Evolutionary conservation across 2,113 vertebrate genomes (phyloP), one percentile per base, ranked within the genome.

Genomic region (Pseudonaja textilis): DNA sequence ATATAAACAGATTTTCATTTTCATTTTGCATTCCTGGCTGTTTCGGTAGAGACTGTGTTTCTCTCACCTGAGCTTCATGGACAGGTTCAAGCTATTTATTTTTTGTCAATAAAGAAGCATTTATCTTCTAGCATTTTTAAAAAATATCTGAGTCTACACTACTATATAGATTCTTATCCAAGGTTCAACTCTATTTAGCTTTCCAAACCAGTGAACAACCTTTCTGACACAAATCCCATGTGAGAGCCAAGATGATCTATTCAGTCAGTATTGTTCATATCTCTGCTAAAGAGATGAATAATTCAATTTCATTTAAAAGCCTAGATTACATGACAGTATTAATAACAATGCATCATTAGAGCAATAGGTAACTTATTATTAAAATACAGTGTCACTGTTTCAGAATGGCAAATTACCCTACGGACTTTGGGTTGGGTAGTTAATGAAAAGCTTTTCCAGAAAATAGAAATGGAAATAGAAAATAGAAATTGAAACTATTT

Each of bases 341-440:
- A 57, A 39, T 23, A 57, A 39, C 3, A 89, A 39, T 8, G 16
- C 88, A 89, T 89, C 26, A 89, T 89, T 89, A 45, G 2, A 89
- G 39, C 11, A 59, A 89, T 42, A 61, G 56, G 42, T 45, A 61
- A 89, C 23, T 25, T 45, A 61, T 45, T 16, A 59, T 89, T 59
- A 59, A 45, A 59, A 45, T 23, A 45, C 12, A 59, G 2, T 42
- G 57, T 22, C 39, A 45, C 34, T n/a, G 10, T 25, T 89, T 57
- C 22, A n/a, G 9, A 57, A 45, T 61, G 5, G 3, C 1, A 61
- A 39, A 57, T 89, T 88, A 34, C 52, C 47, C 52, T 55, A 52
- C 0, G 18, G 55, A 57, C 34, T 22, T 93, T 93, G 16, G 2
- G 18, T 0, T 0, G 0, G 90, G 39, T 1, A 0, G 3, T 89